Conservation (phyloP, 2,797 vertebrate species). For the Botia almorhae region DNA sequence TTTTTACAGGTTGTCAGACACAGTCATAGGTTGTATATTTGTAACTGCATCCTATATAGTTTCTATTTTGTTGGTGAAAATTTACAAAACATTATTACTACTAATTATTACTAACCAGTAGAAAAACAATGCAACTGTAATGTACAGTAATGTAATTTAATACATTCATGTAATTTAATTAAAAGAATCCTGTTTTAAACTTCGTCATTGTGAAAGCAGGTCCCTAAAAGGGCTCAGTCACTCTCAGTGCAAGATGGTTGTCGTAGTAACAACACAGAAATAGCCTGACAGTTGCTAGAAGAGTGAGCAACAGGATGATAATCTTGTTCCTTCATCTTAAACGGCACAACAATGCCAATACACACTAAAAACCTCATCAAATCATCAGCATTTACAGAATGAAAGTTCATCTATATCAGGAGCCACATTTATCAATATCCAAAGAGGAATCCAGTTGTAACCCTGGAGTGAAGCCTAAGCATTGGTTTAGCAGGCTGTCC, state of each 20-base stretch:
- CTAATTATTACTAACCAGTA: too few species aligned
- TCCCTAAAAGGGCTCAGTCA: not conserved
- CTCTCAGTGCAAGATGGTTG: not conserved
- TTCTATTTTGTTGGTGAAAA: too few species aligned
- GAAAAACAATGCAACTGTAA: too few species aligned
- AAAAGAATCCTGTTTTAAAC: too few species aligned
- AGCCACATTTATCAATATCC: not conserved
- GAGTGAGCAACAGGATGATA: not conserved
- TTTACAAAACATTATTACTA: too few species aligned
- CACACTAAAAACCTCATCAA: not conserved
- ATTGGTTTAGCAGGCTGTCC: not conserved
- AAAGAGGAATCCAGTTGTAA: not conserved
- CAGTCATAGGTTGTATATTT: too few species aligned
- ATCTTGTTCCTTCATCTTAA: not conserved
- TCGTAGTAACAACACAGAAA: constrained; percentile 7
- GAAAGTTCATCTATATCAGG: not conserved
- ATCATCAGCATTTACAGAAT: too few species aligned
- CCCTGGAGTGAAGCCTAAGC: not conserved
- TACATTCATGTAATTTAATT: too few species aligned
- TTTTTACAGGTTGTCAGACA: too few species aligned
- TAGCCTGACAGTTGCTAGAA: not conserved
- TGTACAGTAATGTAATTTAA: too few species aligned
- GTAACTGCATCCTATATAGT: too few species aligned
- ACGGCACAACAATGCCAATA: not conserved
- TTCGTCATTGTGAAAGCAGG: not conserved